Evolutionary conservation across 1,140 invertebrate genomes (phyloP), one percentile per base, ranked within the genome.

Genomic region (Holcopasites calliopsidis): DNA sequence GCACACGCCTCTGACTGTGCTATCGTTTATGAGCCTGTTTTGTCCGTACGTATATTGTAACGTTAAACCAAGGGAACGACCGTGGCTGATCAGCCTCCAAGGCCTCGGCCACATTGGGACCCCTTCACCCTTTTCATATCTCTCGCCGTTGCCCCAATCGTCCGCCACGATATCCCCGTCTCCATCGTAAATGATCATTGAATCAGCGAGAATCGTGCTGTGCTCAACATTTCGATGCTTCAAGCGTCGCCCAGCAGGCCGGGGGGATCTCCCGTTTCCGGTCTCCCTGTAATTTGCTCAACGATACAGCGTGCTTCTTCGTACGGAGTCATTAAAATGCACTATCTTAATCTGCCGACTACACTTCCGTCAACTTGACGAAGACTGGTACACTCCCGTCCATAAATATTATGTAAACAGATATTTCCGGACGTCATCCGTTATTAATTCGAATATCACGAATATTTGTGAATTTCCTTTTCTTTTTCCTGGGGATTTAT

Each of bases 31-130:
- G 16, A 3, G 13, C 8, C 33, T 65, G 42, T 81, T n/a, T 80
- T 77, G 55, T 61, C n/a, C 49, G 47, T 8, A 40, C 35, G 44
- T 47, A 71, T 72, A 55, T 73, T 66, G 28, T 18, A 54, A 44
- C 50, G 47, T 54, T 75, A 80, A 79, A n/a, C n/a, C 71, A 66
- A 75, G 47, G 50, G 61, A 55, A 82, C 35, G 75, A 65, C 54
- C 49, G 42, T 66, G 68, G 54, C 13, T 57, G 60, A 84, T 84
- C 80, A 80, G 54, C 31, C 76, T 79, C 75, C 72, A 81, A 86
- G 85, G 79, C 75, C 85, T 82, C 70, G 79, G 62, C 66, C 76
- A 49, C 65, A 44, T 44, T n/a, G n/a, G n/a, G n/a, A n/a, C n/a
- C 49, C 60, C 52, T 72, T 71, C 65, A 82, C 52, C 54, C 11